Evolutionary conservation across 2,888 invertebrate species (phyloP), one percentile per base, ranked within the genome.

Genomic region (Thecocarcelia acutangulata): DNA sequence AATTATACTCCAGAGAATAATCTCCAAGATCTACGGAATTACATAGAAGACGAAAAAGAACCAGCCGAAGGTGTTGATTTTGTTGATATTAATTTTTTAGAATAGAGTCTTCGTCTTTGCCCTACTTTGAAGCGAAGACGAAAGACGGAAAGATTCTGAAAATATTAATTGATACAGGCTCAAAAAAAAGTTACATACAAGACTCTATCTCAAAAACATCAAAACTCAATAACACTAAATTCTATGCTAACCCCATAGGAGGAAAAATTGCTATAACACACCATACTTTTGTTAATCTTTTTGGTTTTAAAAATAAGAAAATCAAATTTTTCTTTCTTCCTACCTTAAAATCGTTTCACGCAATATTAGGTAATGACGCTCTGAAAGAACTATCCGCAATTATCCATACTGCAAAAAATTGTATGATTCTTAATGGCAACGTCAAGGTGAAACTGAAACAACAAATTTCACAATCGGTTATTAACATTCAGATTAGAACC

Each of bases 11-110:
- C 50, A 3, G 21, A 50, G 11, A 21, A 50, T 21, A 11, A 50
- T 21, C 9, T 54, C 24, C 28, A 54, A 54, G 28, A n/a, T n/a
- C n/a, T 54, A 2, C 28, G 9, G 5, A 15, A 28, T 8, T 54
- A 54, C 12, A 28, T 24, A 13, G 46, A 61, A 1, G 15, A 33
- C 13, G 56, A 56, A n/a, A 1, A 11, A 54, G 52, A 54, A 56
- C 13, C 17, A 13, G 8, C 12, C 21, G 13, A 9, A 4, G 46
- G 46, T 9, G 17, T 46, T 11, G 48, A 72, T 15, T n/a, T 24
- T 11, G 44, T 40, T 3, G 64, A 72, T 12, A 64, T 72, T 40
- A 33, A 64, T 78, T 78, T 78, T 72, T 78, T 78, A 78, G 78
- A 72, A 50, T 73, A 72, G 50, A 66, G 52, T 17, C 33, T n/a